Percentiles rank a stretch among this genome's conserved stretches.
Evolutionary conservation across 2,888 invertebrate species (phyloP).

Genomic region (Tiliacea aurago): DNA sequence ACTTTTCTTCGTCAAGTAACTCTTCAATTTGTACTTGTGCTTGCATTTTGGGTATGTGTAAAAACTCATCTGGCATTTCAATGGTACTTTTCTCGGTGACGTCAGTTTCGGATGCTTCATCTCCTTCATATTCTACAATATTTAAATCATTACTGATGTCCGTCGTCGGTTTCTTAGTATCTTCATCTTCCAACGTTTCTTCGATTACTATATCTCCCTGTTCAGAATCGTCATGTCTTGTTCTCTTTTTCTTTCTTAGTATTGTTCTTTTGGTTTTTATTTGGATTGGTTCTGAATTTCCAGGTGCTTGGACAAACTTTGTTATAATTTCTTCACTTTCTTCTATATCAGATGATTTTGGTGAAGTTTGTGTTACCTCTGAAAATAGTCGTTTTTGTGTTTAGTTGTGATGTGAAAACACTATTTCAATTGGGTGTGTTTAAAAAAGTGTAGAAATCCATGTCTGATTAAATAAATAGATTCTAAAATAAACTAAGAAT

Average conservation of each 20-base stretch:
- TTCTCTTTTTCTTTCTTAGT: constrained; percentile 84
- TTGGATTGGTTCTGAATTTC: constrained; percentile 88
- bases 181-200: constrained; percentile 86
- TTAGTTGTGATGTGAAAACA: neutral
- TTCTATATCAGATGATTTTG: constrained; percentile 86
- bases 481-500: too few relatives aligned
- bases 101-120: constrained; percentile 69
- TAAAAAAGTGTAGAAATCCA: neutral
- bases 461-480: neutral
- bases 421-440: neutral
- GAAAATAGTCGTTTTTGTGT: constrained; percentile 68
- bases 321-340: constrained; percentile 91
- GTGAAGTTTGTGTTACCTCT: constrained; percentile 74
- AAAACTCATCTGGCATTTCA: constrained; percentile 79
- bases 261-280: constrained; percentile 91
- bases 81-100: constrained; percentile 78
- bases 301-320: constrained; percentile 89
- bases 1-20: constrained; percentile 73
- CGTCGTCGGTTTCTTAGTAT: constrained; percentile 53
- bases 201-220: constrained; percentile 89
- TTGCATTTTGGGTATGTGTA: constrained; percentile 77
- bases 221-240: constrained; percentile 59
- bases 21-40: constrained; percentile 80
- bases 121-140: constrained; percentile 84
- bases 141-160: constrained; percentile 76